Conservation (phyloP, 2,888 invertebrate species). For the Allygus modestus region DNA sequence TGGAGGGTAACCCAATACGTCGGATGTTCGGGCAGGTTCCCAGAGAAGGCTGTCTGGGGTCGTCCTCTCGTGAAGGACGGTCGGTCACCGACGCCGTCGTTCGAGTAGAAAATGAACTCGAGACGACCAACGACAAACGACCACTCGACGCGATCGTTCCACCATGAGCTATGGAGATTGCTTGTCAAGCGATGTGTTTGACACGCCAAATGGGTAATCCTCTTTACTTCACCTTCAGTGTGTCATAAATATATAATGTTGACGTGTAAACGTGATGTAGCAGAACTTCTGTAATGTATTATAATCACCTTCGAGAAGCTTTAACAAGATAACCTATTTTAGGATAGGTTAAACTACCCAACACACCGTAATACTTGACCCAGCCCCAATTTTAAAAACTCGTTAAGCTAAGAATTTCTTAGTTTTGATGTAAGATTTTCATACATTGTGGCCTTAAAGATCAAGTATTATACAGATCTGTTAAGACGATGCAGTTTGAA, state of each 20-base stretch:
- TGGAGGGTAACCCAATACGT: not conserved
- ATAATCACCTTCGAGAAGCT: no score
- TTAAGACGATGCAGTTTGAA: not conserved
- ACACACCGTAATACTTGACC: no score
- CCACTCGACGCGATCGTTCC: not conserved
- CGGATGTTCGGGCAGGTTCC: not conserved
- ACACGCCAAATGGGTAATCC: not conserved
- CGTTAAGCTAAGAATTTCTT: no score
- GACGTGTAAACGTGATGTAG: not conserved
- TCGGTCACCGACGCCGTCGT: not conserved
- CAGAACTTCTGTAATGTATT: no score
- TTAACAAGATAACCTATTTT: no score
- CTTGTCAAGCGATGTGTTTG: not conserved
- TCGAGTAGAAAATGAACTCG: not conserved
- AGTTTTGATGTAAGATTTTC: no score
- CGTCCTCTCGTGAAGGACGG: not conserved
- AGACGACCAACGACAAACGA: not conserved
- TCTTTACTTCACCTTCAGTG: not conserved
- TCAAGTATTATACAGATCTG: no score
- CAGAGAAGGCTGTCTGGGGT: not conserved
- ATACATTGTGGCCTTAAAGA: no score
- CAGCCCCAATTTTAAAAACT: no score
- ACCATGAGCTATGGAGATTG: conserved; percentile 2
- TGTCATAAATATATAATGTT: not conserved
- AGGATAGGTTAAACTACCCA: no score